Base-by-base conservation (phyloP, 35 echinoderm and acorn worm genomes). In the Acanthaster planci region DNA sequence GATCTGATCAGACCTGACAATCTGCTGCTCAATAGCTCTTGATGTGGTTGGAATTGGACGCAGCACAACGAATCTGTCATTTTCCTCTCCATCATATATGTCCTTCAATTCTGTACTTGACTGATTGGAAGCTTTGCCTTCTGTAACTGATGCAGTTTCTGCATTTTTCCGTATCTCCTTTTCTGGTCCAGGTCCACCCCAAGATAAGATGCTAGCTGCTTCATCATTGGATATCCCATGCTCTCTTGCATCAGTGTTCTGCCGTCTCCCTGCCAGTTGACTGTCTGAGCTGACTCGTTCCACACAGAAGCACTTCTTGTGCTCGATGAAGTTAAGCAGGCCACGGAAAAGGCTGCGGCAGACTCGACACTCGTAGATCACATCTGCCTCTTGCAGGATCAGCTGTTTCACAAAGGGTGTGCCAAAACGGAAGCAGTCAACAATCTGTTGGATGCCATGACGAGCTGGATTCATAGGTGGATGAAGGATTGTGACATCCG, bases 291-390 rank as follows among this genome's bases (percentile, higher is more conserved):
- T 83, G 5, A 79, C 76, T 32, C 75, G 90, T 42, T 76, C 51
- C 17, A 76, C 90, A 57, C 96, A 99, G 79, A 93, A 99, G 37
- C 79, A 82, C 56, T 86, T 94, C 79, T 99, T 99, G 75, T 99
- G 96, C 40, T 99, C 96, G 22, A 99, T 72, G 56, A 99, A 94
- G 68, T 99, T 99, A 37, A 91, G 75, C 36, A 99, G 80, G 26
- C 92, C 89, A 51, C 96, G 80, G 56, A 99, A 99, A 34, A 99
- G 92, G 60, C 75, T 90, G 10, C 92, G 92, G 67, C 96, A 99
- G 0, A 85, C 83, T 6, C 86, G 72, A 50, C 96, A 99, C 52
- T 99, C 96, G 40, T 88, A 86, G n/a, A 99, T 99, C 12, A 99
- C 86, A 31, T 99, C 96, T 1, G 87, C 76, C 47, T 99, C 96